Base-by-base conservation (phyloP, 64 coral and sea anemone genomes). In the Montipora foliosa region DNA sequence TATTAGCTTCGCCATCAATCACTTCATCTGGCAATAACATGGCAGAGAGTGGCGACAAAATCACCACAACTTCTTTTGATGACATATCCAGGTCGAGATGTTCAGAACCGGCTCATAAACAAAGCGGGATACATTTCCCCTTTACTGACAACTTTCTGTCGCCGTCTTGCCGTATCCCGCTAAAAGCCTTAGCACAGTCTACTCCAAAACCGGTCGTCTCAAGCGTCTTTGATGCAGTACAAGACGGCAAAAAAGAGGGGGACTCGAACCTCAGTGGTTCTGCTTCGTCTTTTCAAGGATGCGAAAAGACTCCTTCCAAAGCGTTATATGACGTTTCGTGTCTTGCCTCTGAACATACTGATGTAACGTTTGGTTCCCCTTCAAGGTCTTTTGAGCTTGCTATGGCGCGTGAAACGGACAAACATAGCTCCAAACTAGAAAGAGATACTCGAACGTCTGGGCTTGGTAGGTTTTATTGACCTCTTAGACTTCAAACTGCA, bases 301-400 rank as follows among this genome's bases (percentile, higher is more conserved):
- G 81, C 17, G 57, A 67, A 29, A 67, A 84, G 15, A 58, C 6
- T 10, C 15, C 19, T 66, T 58, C 13, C 60, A 25, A 47, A 3
- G 4, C 29, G 16, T 25, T 44, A 6, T 67, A 13, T 19, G 81
- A 67, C 14, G 60, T 67, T 68, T 8, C 14, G 7, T n/a, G 25
- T 67, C 15, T 47, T 37, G 12, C 59, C 6, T 17, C 29, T 0
- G 59, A 67, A 48, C 37, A 16, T 49, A 13, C 3, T 66, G 82
- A 87, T 79, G 72, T 79, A 21, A 20, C 74, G 4, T 77, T 93
- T 87, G 91, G 91, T 5, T 93, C 91, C 5, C 82, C 84, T 14
- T 93, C 91, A 20, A 87, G 67, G 13, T 93, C 91, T 20, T 78
- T 93, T 52, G 91, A 93, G 12, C 9, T 78, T 44, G 91, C 70